phyloP scores from a whole-genome alignment of 2,888 invertebrate species.

The Choreutis nemorana region DNA sequence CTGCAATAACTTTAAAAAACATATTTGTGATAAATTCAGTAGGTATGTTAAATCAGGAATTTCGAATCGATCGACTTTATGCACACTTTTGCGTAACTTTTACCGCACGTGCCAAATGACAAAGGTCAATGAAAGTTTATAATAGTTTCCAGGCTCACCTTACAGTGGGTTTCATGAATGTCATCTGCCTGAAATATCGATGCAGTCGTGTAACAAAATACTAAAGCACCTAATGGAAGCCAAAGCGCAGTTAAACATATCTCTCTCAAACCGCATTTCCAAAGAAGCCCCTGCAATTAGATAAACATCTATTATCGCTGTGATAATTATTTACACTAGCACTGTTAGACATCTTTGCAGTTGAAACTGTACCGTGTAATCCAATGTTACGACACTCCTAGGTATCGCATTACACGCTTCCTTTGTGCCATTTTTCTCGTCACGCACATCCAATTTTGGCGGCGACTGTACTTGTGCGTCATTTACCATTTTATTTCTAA shows the following conservation, averaged over 20 bases:
- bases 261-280: constrained; percentile 79
- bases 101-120: too few relatives aligned
- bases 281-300: constrained; percentile 63
- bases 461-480: constrained; percentile 55
- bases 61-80: too few relatives aligned
- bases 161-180: constrained; percentile 94
- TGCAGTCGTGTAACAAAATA: constrained; percentile 88
- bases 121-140: neutral
- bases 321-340: neutral
- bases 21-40: too few relatives aligned
- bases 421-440: constrained; percentile 34
- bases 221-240: constrained; percentile 84
- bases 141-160: constrained; percentile 68
- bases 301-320: neutral
- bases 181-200: constrained; percentile 92
- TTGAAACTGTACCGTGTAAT: constrained; percentile 34
- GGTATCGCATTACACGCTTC: constrained; percentile 30
- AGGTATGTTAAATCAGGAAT: too few relatives aligned
- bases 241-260: constrained; percentile 85
- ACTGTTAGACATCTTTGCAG: neutral
- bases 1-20: too few relatives aligned
- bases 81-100: too few relatives aligned
- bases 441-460: constrained; percentile 39
- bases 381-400: constrained; percentile 36
- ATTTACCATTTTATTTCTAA: constrained; percentile 53